phyloP scores from a whole-genome alignment of 1,140 invertebrate species.

The Drosophila elegans region DNA sequence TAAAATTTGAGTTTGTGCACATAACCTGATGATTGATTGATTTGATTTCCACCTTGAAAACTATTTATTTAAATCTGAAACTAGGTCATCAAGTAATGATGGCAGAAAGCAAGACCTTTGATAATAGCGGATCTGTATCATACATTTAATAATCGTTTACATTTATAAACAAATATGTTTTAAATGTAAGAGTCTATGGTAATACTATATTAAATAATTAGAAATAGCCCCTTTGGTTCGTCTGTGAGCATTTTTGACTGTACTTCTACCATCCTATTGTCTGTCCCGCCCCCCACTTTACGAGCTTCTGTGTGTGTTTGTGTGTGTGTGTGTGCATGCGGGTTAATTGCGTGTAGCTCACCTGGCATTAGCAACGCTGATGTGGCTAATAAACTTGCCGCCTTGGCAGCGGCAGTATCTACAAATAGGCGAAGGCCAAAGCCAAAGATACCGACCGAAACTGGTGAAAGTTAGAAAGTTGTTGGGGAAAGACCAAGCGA shows the following conservation, averaged over 20 bases:
- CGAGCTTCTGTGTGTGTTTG: constrained; percentile 2
- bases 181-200: too few relatives aligned
- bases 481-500: neutral
- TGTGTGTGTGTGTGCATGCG: constrained; percentile 18
- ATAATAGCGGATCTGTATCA: too few relatives aligned
- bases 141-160: too few relatives aligned
- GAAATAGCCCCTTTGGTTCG: neutral
- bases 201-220: too few relatives aligned
- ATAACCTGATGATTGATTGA: too few relatives aligned
- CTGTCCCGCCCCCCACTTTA: neutral
- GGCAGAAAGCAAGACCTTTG: too few relatives aligned
- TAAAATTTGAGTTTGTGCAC: too few relatives aligned
- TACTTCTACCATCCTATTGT: neutral
- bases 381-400: constrained; percentile 52
- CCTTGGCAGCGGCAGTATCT: neutral
- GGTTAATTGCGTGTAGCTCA: constrained; percentile 60
- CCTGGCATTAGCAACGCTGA: constrained; percentile 56
- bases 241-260: neutral
- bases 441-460: neutral
- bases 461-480: constrained; percentile 20
- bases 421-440: neutral
- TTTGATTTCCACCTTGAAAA: too few relatives aligned
- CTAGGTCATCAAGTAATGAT: too few relatives aligned
- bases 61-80: too few relatives aligned
- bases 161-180: too few relatives aligned